A percentile compares a stretch with the other conserved stretches of the same genome.
Evolutionary conservation across 2,113 vertebrate species (phyloP).

Genomic region (Campylomormyrus numenius): DNA sequence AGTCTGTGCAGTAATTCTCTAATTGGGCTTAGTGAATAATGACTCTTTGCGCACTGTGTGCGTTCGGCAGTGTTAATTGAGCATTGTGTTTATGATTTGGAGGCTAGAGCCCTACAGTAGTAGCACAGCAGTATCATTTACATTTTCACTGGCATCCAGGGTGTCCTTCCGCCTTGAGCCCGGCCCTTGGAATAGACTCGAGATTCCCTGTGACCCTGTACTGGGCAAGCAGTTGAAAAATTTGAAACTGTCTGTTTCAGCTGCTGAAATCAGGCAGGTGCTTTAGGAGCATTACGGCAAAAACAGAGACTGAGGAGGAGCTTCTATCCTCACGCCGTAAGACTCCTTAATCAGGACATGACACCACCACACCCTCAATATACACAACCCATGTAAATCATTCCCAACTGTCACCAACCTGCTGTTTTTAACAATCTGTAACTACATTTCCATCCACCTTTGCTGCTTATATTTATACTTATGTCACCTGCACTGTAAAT

Average conservation of each 20-base stretch:
- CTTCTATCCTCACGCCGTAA: too few relatives aligned
- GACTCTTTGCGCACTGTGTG: neutral
- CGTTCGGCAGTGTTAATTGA: neutral
- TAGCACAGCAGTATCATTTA: neutral
- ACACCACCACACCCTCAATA: too few relatives aligned
- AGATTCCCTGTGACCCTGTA: neutral
- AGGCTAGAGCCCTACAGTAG: neutral
- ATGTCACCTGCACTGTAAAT: too few relatives aligned
- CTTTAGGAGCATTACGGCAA: neutral
- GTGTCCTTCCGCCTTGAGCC: neutral
- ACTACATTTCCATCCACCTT: too few relatives aligned
- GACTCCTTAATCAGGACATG: too few relatives aligned
- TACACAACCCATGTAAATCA: too few relatives aligned
- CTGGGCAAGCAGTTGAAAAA: neutral
- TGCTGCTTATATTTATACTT: too few relatives aligned
- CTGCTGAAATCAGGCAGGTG: too few relatives aligned
- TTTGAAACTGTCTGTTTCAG: too few relatives aligned
- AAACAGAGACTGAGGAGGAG: too few relatives aligned
- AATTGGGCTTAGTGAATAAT: neutral
- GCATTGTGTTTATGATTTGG: neutral
- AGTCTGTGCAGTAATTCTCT: neutral
- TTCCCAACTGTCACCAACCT: too few relatives aligned
- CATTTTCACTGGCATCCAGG: neutral
- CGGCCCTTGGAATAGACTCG: neutral
- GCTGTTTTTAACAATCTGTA: too few relatives aligned